These are phyloP conservation scores for Tragelaphus scriptus DNA, from an alignment of 2,113 vertebrate species.

Conservation along the genomic window DNA sequence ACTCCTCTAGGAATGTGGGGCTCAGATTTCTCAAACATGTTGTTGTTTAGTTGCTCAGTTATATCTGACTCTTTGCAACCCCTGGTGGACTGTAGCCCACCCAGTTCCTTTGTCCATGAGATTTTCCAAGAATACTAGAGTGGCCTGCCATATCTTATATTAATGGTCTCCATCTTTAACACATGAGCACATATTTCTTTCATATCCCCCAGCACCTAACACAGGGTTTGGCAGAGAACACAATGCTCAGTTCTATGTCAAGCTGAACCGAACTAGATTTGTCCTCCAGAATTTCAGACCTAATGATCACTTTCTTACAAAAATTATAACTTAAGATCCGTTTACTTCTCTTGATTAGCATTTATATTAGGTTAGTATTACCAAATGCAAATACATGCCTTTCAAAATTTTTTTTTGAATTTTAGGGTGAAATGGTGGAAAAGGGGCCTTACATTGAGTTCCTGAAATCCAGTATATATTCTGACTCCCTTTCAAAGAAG, in stretches of 20 bases:
- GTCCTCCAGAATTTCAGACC: neutral
- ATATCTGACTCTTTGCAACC: neutral
- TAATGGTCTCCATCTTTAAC: neutral
- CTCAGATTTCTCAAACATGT: neutral
- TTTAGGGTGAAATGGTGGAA: slow-evolving; percentile 91
- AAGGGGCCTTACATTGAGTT: slow-evolving; percentile 91
- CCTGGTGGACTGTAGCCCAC: neutral
- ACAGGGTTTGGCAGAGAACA: neutral
- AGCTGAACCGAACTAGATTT: neutral
- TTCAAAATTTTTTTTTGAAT: slow-evolving; percentile 24
- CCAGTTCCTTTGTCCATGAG: neutral
- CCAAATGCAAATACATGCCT: neutral
- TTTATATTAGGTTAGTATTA: neutral
- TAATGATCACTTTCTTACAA: neutral
- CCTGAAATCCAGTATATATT: slow-evolving; percentile 88
- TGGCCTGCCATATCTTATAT: neutral
- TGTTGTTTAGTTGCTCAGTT: neutral
- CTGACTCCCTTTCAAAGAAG: slow-evolving; percentile 92
- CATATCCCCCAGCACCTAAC: neutral
- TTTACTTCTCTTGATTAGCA: neutral
- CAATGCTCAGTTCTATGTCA: neutral
- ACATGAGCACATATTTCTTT: neutral
- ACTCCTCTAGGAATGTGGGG: neutral
- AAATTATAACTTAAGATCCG: neutral
- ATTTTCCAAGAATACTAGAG: neutral